phyloP scores from a whole-genome alignment of 2,888 invertebrate genomes.

The Noctua fimbriata region DNA sequence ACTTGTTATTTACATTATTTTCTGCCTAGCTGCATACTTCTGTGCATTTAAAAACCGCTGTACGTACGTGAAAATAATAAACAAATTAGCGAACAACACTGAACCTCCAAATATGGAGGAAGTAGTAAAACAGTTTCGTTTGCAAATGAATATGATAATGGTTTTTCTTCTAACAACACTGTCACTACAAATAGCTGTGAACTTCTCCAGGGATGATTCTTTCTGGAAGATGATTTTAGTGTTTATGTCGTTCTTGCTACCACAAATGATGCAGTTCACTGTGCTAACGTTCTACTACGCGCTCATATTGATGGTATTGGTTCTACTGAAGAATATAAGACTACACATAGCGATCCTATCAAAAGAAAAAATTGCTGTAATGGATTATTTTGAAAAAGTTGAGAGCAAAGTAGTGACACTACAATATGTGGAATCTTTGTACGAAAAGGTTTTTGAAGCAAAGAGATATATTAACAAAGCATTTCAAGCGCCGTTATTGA shows the following conservation, averaged over 20 bases:
- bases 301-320: constrained; percentile 74
- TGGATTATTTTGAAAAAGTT: constrained; percentile 66
- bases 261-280: constrained; percentile 81
- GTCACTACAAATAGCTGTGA: constrained; percentile 73
- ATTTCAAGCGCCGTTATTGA: constrained; percentile 80
- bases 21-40: constrained; percentile 75
- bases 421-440: constrained; percentile 76
- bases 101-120: constrained; percentile 66
- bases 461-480: constrained; percentile 77
- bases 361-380: constrained; percentile 54
- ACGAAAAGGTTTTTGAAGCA: constrained; percentile 75
- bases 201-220: constrained; percentile 75
- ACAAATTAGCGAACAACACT: constrained; percentile 72
- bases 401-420: constrained; percentile 70
- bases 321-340: constrained; percentile 75
- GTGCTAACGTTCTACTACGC: constrained; percentile 76
- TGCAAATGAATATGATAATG: constrained; percentile 71
- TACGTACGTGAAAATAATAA: constrained; percentile 78
- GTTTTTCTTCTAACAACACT: constrained; percentile 65
- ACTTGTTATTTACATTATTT: constrained; percentile 68
- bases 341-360: constrained; percentile 62
- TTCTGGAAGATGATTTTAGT: constrained; percentile 82
- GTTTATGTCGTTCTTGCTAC: constrained; percentile 75
- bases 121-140: constrained; percentile 69
- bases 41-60: constrained; percentile 75